Percentiles rank a stretch among this genome's conserved stretches.
phyloP scores from a whole-genome alignment of 2,113 vertebrate genomes.

The Dasyornis broadbenti region DNA sequence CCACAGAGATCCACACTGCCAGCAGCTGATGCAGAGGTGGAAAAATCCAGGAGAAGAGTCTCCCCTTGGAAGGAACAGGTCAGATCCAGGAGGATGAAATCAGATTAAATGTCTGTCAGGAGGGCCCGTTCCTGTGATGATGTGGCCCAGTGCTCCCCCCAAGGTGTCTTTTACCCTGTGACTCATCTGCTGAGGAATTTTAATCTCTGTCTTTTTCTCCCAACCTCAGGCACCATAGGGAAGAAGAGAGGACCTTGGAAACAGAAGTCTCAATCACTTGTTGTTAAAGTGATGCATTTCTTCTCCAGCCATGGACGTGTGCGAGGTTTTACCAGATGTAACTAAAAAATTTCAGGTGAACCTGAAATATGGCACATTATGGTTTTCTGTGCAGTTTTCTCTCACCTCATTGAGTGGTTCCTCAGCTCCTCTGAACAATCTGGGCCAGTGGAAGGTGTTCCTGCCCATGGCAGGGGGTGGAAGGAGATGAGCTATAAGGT shows the following conservation, averaged over 20 bases:
- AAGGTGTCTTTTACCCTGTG: not conserved
- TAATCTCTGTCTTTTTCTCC: not conserved
- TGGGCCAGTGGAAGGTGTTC: not conserved
- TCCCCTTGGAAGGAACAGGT: not conserved
- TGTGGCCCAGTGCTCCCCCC: not conserved
- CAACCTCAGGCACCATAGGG: not conserved
- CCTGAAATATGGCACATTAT: not conserved
- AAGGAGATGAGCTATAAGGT: not conserved
- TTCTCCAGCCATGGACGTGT: not conserved
- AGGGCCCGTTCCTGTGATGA: not conserved
- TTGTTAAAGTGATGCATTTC: not conserved
- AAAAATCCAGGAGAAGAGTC: not conserved
- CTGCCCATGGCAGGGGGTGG: not conserved
- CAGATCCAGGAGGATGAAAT: not conserved
- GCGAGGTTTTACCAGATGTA: not conserved
- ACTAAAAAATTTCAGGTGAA: not conserved
- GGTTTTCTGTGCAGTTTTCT: not conserved
- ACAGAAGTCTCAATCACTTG: not conserved
- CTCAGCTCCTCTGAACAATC: not conserved
- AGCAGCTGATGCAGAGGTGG: not conserved
- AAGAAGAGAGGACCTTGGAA: not conserved
- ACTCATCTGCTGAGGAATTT: slow-evolving; percentile 13
- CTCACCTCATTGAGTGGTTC: accelerated
- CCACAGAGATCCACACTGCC: not conserved
- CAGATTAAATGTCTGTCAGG: not conserved